A percentile compares a stretch with the other conserved stretches of the same genome.
Evolutionary conservation across 2,888 invertebrate genomes (phyloP).

Genomic region (Drosophila hawaiiensis): DNA sequence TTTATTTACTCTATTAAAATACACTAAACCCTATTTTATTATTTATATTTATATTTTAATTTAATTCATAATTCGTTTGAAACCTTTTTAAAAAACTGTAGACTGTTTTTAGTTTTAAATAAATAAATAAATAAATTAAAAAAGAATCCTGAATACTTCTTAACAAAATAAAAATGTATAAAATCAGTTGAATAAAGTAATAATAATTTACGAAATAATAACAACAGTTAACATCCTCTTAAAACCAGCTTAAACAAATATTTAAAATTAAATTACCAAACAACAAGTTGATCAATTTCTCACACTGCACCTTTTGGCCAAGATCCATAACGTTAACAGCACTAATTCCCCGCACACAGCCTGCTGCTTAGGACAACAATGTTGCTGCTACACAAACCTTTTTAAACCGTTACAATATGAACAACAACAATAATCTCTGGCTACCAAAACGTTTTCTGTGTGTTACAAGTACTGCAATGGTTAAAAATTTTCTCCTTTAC

Average conservation of each 20-base stretch:
- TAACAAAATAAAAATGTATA: background rate
- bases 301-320: slow-evolving; percentile 25
- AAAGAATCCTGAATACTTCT: background rate
- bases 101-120: background rate
- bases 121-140: background rate
- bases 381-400: slow-evolving; percentile 26
- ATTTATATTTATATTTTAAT: background rate
- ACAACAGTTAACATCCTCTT: background rate
- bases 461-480: slow-evolving; percentile 60
- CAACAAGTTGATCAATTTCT: slow-evolving; percentile 10
- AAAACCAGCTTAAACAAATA: background rate
- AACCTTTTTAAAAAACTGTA: too few species aligned
- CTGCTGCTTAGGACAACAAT: slow-evolving; percentile 15
- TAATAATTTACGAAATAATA: background rate
- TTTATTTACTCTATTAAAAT: background rate
- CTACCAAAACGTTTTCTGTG: slow-evolving; percentile 55
- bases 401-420: slow-evolving; percentile 62
- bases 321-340: slow-evolving; percentile 39
- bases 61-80: background rate
- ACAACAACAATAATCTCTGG: slow-evolving; percentile 46
- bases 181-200: background rate
- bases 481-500: slow-evolving; percentile 47
- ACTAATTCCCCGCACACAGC: background rate
- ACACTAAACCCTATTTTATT: background rate
- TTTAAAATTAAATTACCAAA: background rate